Evolutionary conservation across 1,140 invertebrate genomes (phyloP).

Genomic region (Zelostemma sp.): DNA sequence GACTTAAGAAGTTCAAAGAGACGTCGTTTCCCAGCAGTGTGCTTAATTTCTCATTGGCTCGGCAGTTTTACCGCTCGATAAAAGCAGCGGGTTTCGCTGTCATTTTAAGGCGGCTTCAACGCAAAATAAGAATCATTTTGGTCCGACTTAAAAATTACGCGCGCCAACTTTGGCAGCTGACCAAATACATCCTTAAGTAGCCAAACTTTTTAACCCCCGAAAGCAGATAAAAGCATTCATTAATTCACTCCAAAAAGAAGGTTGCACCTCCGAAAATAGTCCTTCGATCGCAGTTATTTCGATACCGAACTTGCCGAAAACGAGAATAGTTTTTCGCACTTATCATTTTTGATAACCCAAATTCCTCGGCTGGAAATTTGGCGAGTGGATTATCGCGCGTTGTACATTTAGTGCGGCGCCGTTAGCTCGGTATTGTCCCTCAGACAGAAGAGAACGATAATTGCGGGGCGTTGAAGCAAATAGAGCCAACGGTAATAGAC

Average conservation of each 20-base stretch:
- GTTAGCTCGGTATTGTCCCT: slow-evolving; percentile 36
- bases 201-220: not conserved
- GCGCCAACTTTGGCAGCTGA: not conserved
- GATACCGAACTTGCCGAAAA: not conserved
- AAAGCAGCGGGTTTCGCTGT: slow-evolving; percentile 31
- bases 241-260: too few species aligned
- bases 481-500: slow-evolving; percentile 35
- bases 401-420: slow-evolving; percentile 18
- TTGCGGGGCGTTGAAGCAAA: slow-evolving; percentile 36
- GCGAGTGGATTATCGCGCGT: slow-evolving; percentile 29
- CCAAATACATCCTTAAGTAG: not conserved
- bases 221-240: not conserved
- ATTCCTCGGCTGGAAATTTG: slow-evolving; percentile 24
- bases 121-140: too few species aligned
- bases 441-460: slow-evolving; percentile 37
- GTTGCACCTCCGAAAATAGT: too few species aligned
- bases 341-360: slow-evolving; percentile 3
- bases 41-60: slow-evolving; percentile 38
- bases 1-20: slow-evolving; percentile 35
- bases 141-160: not conserved
- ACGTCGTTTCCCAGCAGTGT: slow-evolving; percentile 30
- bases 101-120: slow-evolving; percentile 8
- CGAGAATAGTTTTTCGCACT: not conserved
- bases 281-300: too few species aligned
- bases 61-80: slow-evolving; percentile 28